A percentile compares a stretch with the other conserved stretches of the same genome.
These are phyloP conservation scores for Glaucopsyche alexis DNA, from an alignment of 2,888 invertebrate genomes.

Conservation along the genomic window DNA sequence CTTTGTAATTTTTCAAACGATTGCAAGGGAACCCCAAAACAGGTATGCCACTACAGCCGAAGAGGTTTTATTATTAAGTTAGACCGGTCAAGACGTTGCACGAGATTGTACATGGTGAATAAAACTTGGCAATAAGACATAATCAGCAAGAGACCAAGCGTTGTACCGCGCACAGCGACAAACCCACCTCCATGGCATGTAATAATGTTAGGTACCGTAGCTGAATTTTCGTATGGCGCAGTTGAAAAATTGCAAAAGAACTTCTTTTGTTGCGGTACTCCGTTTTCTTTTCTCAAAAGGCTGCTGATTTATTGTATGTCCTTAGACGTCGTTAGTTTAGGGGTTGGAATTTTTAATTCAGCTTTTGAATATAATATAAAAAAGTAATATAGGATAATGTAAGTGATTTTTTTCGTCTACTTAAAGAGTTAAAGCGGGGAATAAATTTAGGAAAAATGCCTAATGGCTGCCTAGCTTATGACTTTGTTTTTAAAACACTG, in stretches of 20 bases:
- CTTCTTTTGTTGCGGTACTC: slow-evolving; percentile 46
- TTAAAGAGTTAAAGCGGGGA: neutral
- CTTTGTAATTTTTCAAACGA: too few species aligned
- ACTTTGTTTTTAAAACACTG: neutral
- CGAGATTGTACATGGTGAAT: slow-evolving; percentile 60
- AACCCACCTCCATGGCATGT: slow-evolving; percentile 50
- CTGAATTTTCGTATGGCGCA: slow-evolving; percentile 57
- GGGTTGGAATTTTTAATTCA: slow-evolving; percentile 33
- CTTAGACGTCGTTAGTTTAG: slow-evolving; percentile 34
- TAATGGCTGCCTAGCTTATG: neutral
- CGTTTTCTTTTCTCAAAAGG: slow-evolving; percentile 42
- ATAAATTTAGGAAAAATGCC: neutral
- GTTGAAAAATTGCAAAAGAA: slow-evolving; percentile 56
- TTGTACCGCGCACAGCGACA: slow-evolving; percentile 56
- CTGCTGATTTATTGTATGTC: slow-evolving; percentile 42
- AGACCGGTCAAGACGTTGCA: slow-evolving; percentile 60
- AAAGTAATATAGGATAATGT: slow-evolving; percentile 13
- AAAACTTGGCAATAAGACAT: slow-evolving; percentile 53
- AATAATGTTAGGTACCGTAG: slow-evolving; percentile 58
- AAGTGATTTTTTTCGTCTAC: slow-evolving; percentile 1
- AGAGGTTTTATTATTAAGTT: slow-evolving; percentile 76
- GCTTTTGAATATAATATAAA: slow-evolving; percentile 13
- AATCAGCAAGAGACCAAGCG: slow-evolving; percentile 49
- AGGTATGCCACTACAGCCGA: slow-evolving; percentile 59
- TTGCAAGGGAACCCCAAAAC: too few species aligned